Percentiles rank a stretch among this genome's conserved stretches.
phyloP scores from a whole-genome alignment of 2,113 vertebrate species.

The Euleptes europaea region DNA sequence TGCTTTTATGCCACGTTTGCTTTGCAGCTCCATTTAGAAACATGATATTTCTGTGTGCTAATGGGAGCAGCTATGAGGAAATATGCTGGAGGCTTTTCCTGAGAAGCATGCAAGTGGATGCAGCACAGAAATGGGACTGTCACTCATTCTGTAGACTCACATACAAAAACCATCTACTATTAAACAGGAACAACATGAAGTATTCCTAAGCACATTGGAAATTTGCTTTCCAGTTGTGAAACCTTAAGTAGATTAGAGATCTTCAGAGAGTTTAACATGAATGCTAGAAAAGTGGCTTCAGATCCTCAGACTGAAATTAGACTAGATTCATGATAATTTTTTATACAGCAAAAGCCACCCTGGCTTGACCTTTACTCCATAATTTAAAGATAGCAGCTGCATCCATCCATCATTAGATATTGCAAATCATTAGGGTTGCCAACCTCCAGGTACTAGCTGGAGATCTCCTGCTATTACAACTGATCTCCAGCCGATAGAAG shows the following conservation, averaged over 20 bases:
- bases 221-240: background rate
- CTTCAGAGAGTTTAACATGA: background rate
- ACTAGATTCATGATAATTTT: background rate
- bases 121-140: background rate
- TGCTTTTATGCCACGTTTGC: conserved; percentile 25
- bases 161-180: background rate
- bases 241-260: background rate
- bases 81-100: conserved; percentile 3
- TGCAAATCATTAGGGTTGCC: too few relatives aligned
- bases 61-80: conserved; percentile 46
- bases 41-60: conserved; percentile 20
- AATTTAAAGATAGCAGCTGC: background rate
- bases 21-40: conserved; percentile 56
- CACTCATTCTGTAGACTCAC: background rate
- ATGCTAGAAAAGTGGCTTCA: background rate
- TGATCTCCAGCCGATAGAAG: too few relatives aligned
- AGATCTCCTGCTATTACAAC: too few relatives aligned
- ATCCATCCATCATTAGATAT: too few relatives aligned
- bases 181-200: background rate
- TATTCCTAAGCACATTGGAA: background rate
- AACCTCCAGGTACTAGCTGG: too few relatives aligned
- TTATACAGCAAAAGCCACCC: background rate
- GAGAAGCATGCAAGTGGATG: conserved; percentile 6
- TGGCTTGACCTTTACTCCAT: background rate
- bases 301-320: background rate